A percentile compares a stretch with the other conserved stretches of the same genome.
These are phyloP conservation scores for Lymantria dispar DNA, from an alignment of 2,888 invertebrate genomes.

Conservation along the genomic window DNA sequence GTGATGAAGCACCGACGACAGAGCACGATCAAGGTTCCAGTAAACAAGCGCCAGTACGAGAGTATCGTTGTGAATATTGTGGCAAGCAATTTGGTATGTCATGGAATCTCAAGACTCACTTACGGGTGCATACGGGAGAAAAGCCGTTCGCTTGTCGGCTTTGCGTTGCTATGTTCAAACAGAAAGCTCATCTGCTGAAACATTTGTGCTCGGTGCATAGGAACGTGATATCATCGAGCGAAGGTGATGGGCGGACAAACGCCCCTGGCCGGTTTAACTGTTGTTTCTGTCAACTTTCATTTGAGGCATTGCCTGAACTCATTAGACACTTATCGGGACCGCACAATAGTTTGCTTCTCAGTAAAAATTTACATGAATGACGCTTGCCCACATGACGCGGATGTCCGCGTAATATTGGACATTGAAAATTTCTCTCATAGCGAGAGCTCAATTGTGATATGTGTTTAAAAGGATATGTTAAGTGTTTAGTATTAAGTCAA, in stretches of 20 bases:
- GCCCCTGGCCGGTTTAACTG: conserved; percentile 89
- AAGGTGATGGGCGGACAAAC: conserved; percentile 85
- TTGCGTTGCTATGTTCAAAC: conserved; percentile 96
- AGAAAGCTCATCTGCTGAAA: conserved; percentile 93
- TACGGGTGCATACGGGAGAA: conserved; percentile 93
- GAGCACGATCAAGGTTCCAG: conserved; percentile 81
- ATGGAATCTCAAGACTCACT: conserved; percentile 95
- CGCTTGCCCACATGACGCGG: conserved; percentile 63
- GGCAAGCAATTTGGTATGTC: conserved; percentile 96
- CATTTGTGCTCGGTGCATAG: conserved; percentile 95
- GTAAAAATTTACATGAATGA: conserved; percentile 93
- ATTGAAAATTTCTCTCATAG: conserved; percentile 68
- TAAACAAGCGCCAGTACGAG: conserved; percentile 87
- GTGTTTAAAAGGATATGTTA: conserved; percentile 76
- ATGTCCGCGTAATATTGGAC: conserved; percentile 63
- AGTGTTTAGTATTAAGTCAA: conserved; percentile 64
- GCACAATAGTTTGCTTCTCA: conserved; percentile 92
- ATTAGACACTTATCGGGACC: conserved; percentile 94
- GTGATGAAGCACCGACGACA: conserved; percentile 68
- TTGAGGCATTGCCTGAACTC: conserved; percentile 92
- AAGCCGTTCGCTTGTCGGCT: conserved; percentile 94
- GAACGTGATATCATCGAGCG: conserved; percentile 92
- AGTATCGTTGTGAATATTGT: conserved; percentile 94
- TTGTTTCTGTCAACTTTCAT: conserved; percentile 93
- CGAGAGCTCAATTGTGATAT: conserved; percentile 80